Evolutionary conservation across 2,888 invertebrate genomes (phyloP), one percentile per base, ranked within the genome.

Genomic region (Leptarthrus brevirostris): DNA sequence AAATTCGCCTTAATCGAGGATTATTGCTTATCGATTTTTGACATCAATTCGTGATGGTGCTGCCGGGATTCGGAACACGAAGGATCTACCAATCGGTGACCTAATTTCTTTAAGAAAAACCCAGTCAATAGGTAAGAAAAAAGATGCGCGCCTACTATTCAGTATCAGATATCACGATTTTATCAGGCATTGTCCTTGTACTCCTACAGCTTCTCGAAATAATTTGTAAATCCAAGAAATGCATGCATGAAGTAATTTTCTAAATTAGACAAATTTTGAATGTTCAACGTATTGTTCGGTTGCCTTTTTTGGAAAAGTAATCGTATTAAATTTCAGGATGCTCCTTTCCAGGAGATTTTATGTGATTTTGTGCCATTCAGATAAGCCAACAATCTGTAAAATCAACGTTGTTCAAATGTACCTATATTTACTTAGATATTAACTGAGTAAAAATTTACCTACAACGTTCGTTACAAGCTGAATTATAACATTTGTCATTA

Each of bases 1-100:
- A 36, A 16, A 34, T n/a, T n/a, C n/a, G n/a, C 30, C 47, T 44
- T 24, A 22, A n/a, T 66, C 10, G 5, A n/a, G 24, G 64, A 66
- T 66, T 66, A 66, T 24, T 24, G 47, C 64, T 66, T 66, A 66
- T 66, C 64, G 47, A 66, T 66, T 47, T 66, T 66, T 66, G 64
- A 66, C 64, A 66, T 66, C 64, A 24, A 24, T 66, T 47, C 24
- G 24, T 22, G 26, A 66, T 22, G 47, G 22, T 47, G 26, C 54
- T 54, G 24, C n/a, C 20, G n/a, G 24, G 12, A 24, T n/a, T 3
- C 4, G 2, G 5, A 14, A 24, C 3, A 26, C 24, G 2, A 2
- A 3, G 12, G 26, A 54, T 26, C n/a, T 24, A 26, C n/a, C 64
- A 20, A 36, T 16, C 20, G 47, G 16, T 66, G 64, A 66, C 64